Base-by-base conservation (phyloP, 1,140 invertebrate genomes). In the Zaprionus africanus region DNA sequence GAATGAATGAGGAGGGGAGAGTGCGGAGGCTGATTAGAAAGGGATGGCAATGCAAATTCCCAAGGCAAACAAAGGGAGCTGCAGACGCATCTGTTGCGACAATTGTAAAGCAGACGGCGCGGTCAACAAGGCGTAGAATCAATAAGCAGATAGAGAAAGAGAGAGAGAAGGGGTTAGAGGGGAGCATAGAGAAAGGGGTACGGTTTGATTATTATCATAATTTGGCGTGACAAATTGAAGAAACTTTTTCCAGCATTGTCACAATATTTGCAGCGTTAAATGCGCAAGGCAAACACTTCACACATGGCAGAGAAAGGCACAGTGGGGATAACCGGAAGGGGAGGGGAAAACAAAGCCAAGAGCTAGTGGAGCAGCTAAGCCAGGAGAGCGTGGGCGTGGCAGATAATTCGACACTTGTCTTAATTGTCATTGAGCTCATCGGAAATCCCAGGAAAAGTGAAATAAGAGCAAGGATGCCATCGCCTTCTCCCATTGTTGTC, bases 221-320 rank as follows among this genome's bases (percentile, higher is more conserved):
- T 88, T 88, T 88, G 58, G 61, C 68, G 74, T 80, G 78, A 82
- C 77, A 81, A 81, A 81, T 81, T 81, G 65, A 67, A 61, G 62
- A 61, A 56, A 68, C 58, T 59, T 80, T 79, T 46, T 46, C 41
- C 53, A 51, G 59, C 65, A 75, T 90, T 88, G 81, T 81, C 74
- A 81, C 67, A 88, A 87, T 88, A 87, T 87, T 87, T 87, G 83
- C 78, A 64, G 84, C 84, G 63, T 68, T 79, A 87, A 87, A 88
- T 88, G 83, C 86, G 84, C 84, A 90, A 90, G 34, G 28, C 68
- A 88, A 88, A 90, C 84, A 90, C 84, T 88, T 68, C 36, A 90
- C 84, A 88, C 81, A 88, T 88, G 84, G 67, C 76, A 69, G 59
- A 66, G 34, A 41, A 22, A 53, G 19, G 53, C 5, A 3, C 9